Base-by-base conservation (phyloP, 2,113 vertebrate genomes). In the Onychostoma macrolepis region DNA sequence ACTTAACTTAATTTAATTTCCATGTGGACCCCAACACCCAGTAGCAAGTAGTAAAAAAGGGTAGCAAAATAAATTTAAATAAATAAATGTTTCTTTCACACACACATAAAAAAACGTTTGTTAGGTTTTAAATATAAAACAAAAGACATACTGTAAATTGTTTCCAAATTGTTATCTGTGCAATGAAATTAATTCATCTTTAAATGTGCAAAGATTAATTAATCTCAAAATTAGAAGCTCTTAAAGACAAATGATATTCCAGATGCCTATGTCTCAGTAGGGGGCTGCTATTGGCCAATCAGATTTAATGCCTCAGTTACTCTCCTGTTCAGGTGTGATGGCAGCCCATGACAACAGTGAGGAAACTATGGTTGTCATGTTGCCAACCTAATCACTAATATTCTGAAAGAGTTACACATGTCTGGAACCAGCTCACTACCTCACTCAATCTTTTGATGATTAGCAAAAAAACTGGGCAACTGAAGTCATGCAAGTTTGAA, bases 221-320 rank as follows among this genome's bases (percentile, higher is more conserved):
- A 17, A 50, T 50, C 48, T 50, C 15, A 6, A 53, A 53, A 0
- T 19, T 53, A 19, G 1, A 53, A 53, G 50, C 17, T 65, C 61
- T 65, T 63, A 11, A 26, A 63, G n/a, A 12, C 19, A 85, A 43
- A 85, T n/a, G 36, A 17, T 6, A 53, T 43, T 45, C 88, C 83
- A 86, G 24, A 63, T 82, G n/a, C 61, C 56, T 65, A 48, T 82
- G 56, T 65, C 89, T 89, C 81, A 6, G 91, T 10, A 45, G 71
- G 91, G 90, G 85, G 89, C 87, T 84, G 38, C 48, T 81, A 84
- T 77, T 53, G 33, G 53, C n/a, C 87, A 87, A 89, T 90, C 80
- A 89, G 86, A 90, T 92, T 90, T 90, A 91, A 90, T 79, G 80
- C 82, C 84, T 89, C 88, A 90, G 88, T 91, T 89, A 86, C 80